phyloP scores from a whole-genome alignment of 2,113 vertebrate species.

The Mohoua ochrocephala region DNA sequence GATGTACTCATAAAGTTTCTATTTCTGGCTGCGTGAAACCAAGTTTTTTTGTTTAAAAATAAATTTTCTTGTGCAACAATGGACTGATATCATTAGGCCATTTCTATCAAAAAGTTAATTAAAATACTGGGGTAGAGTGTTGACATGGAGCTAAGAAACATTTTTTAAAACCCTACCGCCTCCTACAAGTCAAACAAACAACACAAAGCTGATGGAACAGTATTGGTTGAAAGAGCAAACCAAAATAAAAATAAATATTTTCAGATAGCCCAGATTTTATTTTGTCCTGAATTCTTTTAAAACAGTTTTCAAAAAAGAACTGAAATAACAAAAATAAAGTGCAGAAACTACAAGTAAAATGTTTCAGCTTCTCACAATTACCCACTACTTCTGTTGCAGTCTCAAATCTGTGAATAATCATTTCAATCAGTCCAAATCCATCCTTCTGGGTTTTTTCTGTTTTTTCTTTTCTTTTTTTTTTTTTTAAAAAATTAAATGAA shows the following conservation, averaged over 20 bases:
- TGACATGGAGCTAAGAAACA: background rate
- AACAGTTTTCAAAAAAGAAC: background rate
- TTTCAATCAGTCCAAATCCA: background rate
- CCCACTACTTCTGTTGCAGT: background rate
- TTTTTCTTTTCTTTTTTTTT: no score
- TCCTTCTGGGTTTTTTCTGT: accelerated
- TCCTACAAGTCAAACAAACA: background rate
- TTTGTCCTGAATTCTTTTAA: background rate
- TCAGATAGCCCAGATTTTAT: background rate
- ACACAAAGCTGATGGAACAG: background rate
- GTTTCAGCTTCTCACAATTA: background rate
- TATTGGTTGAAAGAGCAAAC: background rate
- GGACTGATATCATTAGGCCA: background rate
- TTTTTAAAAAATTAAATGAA: background rate
- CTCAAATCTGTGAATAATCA: background rate
- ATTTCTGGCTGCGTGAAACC: background rate
- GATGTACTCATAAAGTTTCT: background rate
- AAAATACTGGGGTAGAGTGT: background rate
- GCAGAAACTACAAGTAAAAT: background rate
- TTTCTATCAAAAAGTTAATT: background rate
- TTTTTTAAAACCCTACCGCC: background rate
- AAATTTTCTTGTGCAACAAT: background rate
- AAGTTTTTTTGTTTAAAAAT: background rate
- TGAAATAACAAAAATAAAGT: background rate
- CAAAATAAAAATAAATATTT: background rate